Percentiles rank a stretch among this genome's conserved stretches.
phyloP scores from a whole-genome alignment of 2,888 invertebrate genomes.

The Eupithecia exiguata region DNA sequence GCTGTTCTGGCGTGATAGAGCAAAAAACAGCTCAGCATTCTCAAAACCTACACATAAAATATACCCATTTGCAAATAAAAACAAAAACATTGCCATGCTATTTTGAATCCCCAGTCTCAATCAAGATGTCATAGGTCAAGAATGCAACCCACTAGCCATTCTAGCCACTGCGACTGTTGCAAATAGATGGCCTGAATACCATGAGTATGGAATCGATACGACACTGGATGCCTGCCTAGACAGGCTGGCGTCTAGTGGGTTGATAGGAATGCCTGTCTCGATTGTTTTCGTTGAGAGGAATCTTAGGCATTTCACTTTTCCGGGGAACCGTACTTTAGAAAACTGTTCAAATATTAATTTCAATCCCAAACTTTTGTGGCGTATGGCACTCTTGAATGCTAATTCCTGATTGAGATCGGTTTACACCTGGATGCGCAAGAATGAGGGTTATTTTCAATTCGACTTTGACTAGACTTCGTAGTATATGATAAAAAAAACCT shows the following conservation, averaged over 20 bases:
- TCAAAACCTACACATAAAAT: too few relatives aligned
- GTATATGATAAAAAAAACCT: too few relatives aligned
- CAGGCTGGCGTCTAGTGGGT: conserved; percentile 59
- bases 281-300: background rate
- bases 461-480: background rate
- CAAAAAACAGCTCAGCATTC: too few relatives aligned
- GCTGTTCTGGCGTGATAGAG: too few relatives aligned
- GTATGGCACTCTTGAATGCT: background rate
- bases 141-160: conserved; percentile 19
- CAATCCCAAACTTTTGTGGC: background rate
- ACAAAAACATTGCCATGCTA: background rate
- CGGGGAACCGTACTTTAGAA: background rate
- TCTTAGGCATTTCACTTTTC: background rate
- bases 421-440: too few relatives aligned
- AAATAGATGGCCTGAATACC: conserved; percentile 31
- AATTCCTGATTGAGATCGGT: background rate
- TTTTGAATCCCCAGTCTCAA: background rate
- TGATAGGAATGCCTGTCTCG: conserved; percentile 1
- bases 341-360: background rate
- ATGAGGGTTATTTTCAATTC: background rate
- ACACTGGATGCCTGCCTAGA: conserved; percentile 62
- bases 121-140: conserved; percentile 5
- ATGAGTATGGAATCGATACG: conserved; percentile 65
- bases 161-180: conserved; percentile 15
- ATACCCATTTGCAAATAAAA: too few relatives aligned